Evolutionary conservation across 2,113 vertebrate genomes (phyloP), one percentile per base, ranked within the genome.

Genomic region (Megaceryle maxima): DNA sequence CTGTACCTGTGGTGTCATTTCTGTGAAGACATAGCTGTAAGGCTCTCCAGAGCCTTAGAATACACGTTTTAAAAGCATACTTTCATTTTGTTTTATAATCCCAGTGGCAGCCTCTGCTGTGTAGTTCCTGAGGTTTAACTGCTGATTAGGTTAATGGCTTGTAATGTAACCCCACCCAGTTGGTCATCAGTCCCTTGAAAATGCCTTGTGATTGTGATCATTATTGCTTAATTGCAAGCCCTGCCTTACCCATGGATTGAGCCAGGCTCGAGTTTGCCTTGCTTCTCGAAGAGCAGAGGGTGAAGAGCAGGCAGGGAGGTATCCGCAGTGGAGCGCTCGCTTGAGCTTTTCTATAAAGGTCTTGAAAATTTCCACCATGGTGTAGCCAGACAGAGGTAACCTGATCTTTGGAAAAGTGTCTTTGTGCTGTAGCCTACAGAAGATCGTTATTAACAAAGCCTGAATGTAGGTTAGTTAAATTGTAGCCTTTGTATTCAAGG

Each of bases 321-420:
- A 31, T 41, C 24, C 6, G 8, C 43, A 56, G 29, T 11, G 43
- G 28, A 94, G 41, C 24, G 5, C 15, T 87, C 64, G 74, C 90
- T 24, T 43, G 51, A 66, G 31, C 83, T 88, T 88, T 67, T 60
- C 16, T 41, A 66, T 70, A 24, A 95, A 96, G 43, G 24, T 78
- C 81, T 82, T 64, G 93, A 57, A 80, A 94, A 53, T 88, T 73
- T 79, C 84, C n/a, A 33, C 60, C 4, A 2, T 66, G 69, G 67
- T 21, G 4, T 78, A 39, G 68, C 92, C 96, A 78, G 55, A 73
- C 77, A 60, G 83, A 79, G 57, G 93, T 77, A 95, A 76, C 69
- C n/a, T 84, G 90, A 94, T 83, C 72, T 91, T 96, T 94, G 62
- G 86, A 79, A 56, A 88, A 94, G 68, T 91, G 62, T 78, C 67